Evolutionary conservation across 2,113 vertebrate genomes (phyloP).

Genomic region (Scopus umbretta): DNA sequence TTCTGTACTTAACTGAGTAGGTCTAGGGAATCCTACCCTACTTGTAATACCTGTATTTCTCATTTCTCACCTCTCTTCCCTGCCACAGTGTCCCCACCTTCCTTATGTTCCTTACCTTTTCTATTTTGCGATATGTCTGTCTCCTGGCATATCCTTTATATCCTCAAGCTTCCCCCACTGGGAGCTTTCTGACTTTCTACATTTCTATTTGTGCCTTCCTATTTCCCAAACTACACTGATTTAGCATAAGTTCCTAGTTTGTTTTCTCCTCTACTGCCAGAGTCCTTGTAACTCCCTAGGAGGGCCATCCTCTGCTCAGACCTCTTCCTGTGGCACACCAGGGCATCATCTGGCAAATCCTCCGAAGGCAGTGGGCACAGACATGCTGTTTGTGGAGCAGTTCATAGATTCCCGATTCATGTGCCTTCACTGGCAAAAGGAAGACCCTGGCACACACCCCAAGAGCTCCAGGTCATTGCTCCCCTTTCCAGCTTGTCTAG

Average conservation of each 20-base stretch:
- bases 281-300: background rate
- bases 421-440: background rate
- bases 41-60: background rate
- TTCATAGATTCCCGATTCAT: background rate
- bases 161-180: background rate
- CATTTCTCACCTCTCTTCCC: background rate
- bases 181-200: background rate
- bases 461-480: background rate
- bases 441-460: background rate
- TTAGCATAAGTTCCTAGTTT: background rate
- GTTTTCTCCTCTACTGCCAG: background rate
- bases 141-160: background rate
- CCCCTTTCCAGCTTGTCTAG: background rate
- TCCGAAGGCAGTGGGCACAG: background rate
- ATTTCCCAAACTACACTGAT: background rate
- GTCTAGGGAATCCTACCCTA: background rate
- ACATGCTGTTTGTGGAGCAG: background rate
- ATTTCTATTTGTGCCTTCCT: background rate
- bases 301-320: background rate
- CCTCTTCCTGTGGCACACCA: background rate
- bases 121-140: background rate
- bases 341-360: background rate
- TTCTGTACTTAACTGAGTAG: background rate
- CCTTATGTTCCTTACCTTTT: background rate
- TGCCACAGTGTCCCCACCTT: background rate